A percentile compares a stretch with the other conserved stretches of the same genome.
Conservation (phyloP, 2,797 vertebrate species). For the Bovichtus variegatus region DNA sequence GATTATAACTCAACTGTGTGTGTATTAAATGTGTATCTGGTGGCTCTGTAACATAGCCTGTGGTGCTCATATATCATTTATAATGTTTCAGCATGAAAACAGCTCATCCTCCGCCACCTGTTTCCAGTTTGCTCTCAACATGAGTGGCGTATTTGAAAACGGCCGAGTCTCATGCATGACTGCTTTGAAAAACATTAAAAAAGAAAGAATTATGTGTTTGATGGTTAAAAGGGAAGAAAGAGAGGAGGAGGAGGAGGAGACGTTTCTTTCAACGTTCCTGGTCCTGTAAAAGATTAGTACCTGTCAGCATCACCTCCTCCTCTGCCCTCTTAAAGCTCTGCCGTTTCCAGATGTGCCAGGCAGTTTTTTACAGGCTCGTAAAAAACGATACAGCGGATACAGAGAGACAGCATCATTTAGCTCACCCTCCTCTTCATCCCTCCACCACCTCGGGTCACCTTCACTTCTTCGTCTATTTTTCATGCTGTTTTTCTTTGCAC, state of each 20-base stretch:
- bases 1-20: neutral
- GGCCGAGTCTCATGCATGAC: slow-evolving; percentile 15
- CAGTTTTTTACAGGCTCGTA: slow-evolving; percentile 68
- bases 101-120: slow-evolving; percentile 49
- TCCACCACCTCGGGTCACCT: slow-evolving; percentile 60
- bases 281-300: slow-evolving; percentile 73
- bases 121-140: slow-evolving; percentile 35
- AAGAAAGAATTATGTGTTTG: neutral
- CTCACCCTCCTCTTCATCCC: neutral
- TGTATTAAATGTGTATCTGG: neutral
- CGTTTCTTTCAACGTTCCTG: slow-evolving; percentile 59
- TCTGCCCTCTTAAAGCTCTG: slow-evolving; percentile 53
- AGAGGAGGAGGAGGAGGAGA: neutral
- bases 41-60: neutral
- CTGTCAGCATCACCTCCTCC: slow-evolving; percentile 78
- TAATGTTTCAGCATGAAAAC: slow-evolving; percentile 5
- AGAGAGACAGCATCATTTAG: slow-evolving; percentile 60
- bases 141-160: slow-evolving; percentile 43
- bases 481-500: slow-evolving; percentile 21
- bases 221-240: slow-evolving; percentile 11
- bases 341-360: slow-evolving; percentile 78
- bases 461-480: slow-evolving; percentile 24
- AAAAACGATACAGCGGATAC: slow-evolving; percentile 69
- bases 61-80: slow-evolving; percentile 29
- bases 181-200: slow-evolving; percentile 39